A percentile compares a stretch with the other conserved stretches of the same genome.
Evolutionary conservation across 2,797 vertebrate genomes (phyloP).

Genomic region (Phoebastria nigripes): DNA sequence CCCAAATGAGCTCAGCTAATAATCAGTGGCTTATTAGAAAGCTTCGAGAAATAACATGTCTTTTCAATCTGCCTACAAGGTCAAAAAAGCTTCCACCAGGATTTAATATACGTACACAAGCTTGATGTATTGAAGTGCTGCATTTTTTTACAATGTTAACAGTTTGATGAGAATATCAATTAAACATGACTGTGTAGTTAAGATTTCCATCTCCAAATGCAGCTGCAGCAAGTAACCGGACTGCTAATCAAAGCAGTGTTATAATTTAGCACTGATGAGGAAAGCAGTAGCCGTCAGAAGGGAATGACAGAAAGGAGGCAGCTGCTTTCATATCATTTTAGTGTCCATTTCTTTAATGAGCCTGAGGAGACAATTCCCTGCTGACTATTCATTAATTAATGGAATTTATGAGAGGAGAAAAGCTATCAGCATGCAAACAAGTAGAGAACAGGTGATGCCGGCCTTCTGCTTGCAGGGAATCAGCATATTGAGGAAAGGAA

Average conservation of each 20-base stretch:
- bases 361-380: conserved; percentile 25
- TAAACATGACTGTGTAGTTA: conserved; percentile 37
- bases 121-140: not conserved
- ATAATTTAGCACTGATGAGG: conserved; percentile 54
- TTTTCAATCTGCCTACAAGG: conserved; percentile 10
- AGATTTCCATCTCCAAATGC: conserved; percentile 34
- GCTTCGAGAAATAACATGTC: not conserved
- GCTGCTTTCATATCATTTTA: conserved; percentile 49
- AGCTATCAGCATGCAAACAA: conserved; percentile 34
- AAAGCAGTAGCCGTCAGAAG: conserved; percentile 11
- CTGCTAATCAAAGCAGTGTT: conserved; percentile 43
- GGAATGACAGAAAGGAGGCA: conserved; percentile 29
- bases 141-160: not conserved
- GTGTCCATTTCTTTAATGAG: conserved; percentile 59
- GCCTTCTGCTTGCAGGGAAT: conserved; percentile 11
- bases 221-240: conserved; percentile 33
- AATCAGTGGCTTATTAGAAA: not conserved
- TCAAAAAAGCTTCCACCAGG: conserved; percentile 3
- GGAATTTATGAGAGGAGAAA: conserved; percentile 34
- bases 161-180: conserved; percentile 56
- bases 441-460: not conserved
- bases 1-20: not conserved
- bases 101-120: not conserved
- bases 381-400: conserved; percentile 64
- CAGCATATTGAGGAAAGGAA: not conserved